Evolutionary conservation across 2,888 invertebrate species (phyloP).

Genomic region (Drosophila silvestris): DNA sequence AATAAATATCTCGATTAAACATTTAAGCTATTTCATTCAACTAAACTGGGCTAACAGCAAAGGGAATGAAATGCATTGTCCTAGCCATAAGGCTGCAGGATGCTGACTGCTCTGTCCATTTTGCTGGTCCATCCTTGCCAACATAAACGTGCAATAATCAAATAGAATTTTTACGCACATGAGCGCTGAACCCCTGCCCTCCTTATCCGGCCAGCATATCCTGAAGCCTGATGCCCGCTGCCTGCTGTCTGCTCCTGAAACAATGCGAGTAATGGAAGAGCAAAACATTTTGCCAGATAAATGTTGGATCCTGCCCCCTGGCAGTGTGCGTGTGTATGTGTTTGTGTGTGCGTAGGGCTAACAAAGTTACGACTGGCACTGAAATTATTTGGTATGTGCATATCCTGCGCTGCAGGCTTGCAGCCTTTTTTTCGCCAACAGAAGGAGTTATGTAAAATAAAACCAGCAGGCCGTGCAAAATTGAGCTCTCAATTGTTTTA

Average conservation of each 20-base stretch:
- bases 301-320: slow-evolving; percentile 49
- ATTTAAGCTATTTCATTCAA: slow-evolving; percentile 47
- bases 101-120: slow-evolving; percentile 10
- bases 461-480: slow-evolving; percentile 64
- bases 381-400: slow-evolving; percentile 65
- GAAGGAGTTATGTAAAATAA: slow-evolving; percentile 67
- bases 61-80: slow-evolving; percentile 20
- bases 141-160: slow-evolving; percentile 70
- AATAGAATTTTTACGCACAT: slow-evolving; percentile 78
- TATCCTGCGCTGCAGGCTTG: slow-evolving; percentile 54
- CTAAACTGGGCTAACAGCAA: slow-evolving; percentile 5
- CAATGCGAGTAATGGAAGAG: slow-evolving; percentile 64
- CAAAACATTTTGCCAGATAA: slow-evolving; percentile 75
- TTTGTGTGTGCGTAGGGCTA: slow-evolving; percentile 27
- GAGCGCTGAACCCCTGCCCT: slow-evolving; percentile 28
- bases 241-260: slow-evolving; percentile 36
- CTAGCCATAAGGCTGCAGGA: slow-evolving; percentile 1
- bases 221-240: slow-evolving; percentile 20
- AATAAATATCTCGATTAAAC: slow-evolving; percentile 75
- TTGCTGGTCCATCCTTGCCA: slow-evolving; percentile 1
- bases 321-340: slow-evolving; percentile 6
- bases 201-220: slow-evolving; percentile 34
- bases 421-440: slow-evolving; percentile 35
- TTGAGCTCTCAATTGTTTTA: slow-evolving; percentile 79
- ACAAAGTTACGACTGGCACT: slow-evolving; percentile 71